Evolutionary conservation across 2,888 invertebrate species (phyloP).

Genomic region (Trissolcus japonicus): DNA sequence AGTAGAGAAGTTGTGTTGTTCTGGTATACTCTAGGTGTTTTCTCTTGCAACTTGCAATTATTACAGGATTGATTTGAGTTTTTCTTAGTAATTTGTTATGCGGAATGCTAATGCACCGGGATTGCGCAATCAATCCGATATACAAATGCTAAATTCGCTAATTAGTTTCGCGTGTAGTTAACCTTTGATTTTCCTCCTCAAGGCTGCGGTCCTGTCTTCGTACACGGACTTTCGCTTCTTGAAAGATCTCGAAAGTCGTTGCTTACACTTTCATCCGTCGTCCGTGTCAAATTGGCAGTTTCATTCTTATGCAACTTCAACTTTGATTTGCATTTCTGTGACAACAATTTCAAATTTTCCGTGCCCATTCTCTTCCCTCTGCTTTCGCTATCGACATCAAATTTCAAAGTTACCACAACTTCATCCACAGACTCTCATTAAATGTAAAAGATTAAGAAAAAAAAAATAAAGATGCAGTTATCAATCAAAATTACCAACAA

Average conservation of each 20-base stretch:
- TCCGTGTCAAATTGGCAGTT: conserved; percentile 28
- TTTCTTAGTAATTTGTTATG: neutral
- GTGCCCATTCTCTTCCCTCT: too few species aligned
- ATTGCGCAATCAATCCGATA: conserved; percentile 8
- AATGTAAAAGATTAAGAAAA: too few species aligned
- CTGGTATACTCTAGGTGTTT: neutral
- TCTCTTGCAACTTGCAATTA: conserved; percentile 5
- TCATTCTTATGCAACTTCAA: conserved; percentile 20
- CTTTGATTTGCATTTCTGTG: conserved; percentile 14
- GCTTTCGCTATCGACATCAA: too few species aligned
- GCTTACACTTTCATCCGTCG: conserved; percentile 23
- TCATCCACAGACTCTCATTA: too few species aligned
- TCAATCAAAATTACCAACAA: too few species aligned
- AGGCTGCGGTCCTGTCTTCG: conserved; percentile 39
- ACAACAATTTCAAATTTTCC: neutral
- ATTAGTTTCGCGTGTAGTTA: conserved; percentile 31
- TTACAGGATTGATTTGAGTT: neutral
- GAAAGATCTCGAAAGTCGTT: conserved; percentile 56
- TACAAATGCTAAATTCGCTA: conserved; percentile 24
- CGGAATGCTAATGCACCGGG: conserved; percentile 2
- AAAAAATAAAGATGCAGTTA: too few species aligned
- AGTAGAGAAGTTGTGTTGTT: neutral
- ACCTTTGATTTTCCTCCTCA: conserved; percentile 42
- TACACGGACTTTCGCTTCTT: conserved; percentile 52
- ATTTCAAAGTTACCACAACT: too few species aligned